Evolutionary conservation across 2,113 vertebrate genomes (phyloP).

Genomic region (human): DNA sequence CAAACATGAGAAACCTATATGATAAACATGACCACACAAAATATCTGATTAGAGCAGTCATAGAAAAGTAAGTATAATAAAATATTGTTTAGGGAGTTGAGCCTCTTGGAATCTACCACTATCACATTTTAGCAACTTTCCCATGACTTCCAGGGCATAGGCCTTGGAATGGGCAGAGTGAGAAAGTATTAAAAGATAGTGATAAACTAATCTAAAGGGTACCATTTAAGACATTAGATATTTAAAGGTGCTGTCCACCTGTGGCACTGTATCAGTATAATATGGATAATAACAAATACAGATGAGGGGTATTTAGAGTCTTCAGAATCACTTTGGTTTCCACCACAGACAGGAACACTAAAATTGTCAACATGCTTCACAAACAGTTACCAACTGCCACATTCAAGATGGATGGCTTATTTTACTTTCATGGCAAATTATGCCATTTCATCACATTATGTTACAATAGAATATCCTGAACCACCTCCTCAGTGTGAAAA

Average conservation of each 20-base stretch:
- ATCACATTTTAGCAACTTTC: background rate
- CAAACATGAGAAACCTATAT: background rate
- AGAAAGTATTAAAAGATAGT: background rate
- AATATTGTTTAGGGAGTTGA: background rate
- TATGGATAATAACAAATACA: background rate
- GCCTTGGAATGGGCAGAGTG: background rate
- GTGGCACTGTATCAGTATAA: background rate
- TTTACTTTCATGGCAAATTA: slow-evolving; percentile 55
- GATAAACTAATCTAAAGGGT: background rate
- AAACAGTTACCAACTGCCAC: slow-evolving; percentile 49
- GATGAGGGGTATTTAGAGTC: background rate
- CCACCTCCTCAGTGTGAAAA: slow-evolving; percentile 61
- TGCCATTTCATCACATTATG: slow-evolving; percentile 27
- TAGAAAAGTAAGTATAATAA: background rate
- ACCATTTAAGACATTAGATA: background rate
- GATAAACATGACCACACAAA: background rate
- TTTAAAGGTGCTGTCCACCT: background rate
- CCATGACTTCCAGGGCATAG: background rate
- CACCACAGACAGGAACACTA: background rate
- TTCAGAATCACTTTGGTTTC: background rate
- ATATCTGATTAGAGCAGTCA: background rate
- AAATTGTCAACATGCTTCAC: background rate
- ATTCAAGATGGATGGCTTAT: slow-evolving; percentile 34
- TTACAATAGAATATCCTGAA: slow-evolving; percentile 49
- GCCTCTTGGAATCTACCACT: background rate